Conservation (phyloP, 2,888 invertebrate species). For the Caenorhabditis sinica region DNA sequence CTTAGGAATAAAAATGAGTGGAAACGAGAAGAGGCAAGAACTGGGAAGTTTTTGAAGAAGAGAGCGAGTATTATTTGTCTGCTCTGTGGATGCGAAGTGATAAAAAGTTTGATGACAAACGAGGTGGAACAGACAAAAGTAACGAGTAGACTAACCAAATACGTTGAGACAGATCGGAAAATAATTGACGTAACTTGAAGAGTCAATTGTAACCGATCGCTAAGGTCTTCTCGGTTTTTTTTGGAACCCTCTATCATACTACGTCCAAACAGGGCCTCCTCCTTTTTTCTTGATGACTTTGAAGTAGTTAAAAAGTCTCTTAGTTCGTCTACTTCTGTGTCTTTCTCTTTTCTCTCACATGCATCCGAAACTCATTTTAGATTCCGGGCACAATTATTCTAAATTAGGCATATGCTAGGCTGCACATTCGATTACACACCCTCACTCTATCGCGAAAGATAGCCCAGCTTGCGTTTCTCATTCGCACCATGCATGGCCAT, state of each 20-base stretch:
- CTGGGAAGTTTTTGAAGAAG: constrained; percentile 9
- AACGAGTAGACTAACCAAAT: constrained; percentile 25
- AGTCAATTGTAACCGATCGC: constrained; percentile 13
- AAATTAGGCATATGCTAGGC: constrained; percentile 58
- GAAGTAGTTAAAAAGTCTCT: not conserved
- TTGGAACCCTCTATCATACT: not conserved
- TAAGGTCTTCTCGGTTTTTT: not conserved
- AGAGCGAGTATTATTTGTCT: constrained; percentile 45
- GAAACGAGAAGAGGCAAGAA: constrained; percentile 4
- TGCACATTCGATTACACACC: constrained; percentile 52
- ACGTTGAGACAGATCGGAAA: constrained; percentile 39
- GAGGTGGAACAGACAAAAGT: not conserved
- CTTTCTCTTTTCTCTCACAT: not conserved
- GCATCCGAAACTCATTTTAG: constrained; percentile 42
- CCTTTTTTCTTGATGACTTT: too few species aligned
- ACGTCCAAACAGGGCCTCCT: too few species aligned
- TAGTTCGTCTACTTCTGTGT: not conserved
- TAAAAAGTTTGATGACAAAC: constrained; percentile 48
- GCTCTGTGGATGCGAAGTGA: constrained; percentile 55
- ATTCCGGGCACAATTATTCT: constrained; percentile 55
- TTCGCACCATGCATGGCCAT: too few species aligned
- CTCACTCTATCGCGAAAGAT: constrained; percentile 4
- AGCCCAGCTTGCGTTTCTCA: too few species aligned
- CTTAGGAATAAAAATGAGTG: constrained; percentile 29
- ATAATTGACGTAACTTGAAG: constrained; percentile 32